A percentile compares a stretch with the other conserved stretches of the same genome.
These are phyloP conservation scores for Lithophane leautieri DNA, from an alignment of 2,888 invertebrate genomes.

Conservation along the genomic window DNA sequence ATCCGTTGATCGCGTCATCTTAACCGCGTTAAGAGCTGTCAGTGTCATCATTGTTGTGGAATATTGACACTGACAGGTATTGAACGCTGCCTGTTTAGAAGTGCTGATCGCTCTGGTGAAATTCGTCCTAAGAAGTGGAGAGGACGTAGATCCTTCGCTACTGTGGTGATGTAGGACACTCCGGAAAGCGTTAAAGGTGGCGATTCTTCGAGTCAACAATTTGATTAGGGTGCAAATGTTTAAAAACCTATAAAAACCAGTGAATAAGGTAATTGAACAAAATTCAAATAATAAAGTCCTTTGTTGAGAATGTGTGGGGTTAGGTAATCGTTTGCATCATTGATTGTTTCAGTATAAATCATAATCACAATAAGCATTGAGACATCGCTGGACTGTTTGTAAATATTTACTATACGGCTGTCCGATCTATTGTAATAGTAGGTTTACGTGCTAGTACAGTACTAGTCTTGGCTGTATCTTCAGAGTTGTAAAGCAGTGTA, in stretches of 20 bases:
- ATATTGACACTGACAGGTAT: too few species aligned
- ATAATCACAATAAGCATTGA: constrained; percentile 75
- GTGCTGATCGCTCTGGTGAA: too few species aligned
- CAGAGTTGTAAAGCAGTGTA: not conserved
- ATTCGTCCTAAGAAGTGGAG: not conserved
- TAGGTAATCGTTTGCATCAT: constrained; percentile 82
- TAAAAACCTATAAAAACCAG: constrained; percentile 28
- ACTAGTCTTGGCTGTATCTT: constrained; percentile 7
- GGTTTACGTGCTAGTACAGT: constrained; percentile 25
- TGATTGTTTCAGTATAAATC: constrained; percentile 78
- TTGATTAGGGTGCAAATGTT: constrained; percentile 3
- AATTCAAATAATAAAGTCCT: constrained; percentile 57
- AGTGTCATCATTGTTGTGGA: too few species aligned
- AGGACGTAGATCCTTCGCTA: not conserved
- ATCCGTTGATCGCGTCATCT: too few species aligned
- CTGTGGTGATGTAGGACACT: too few species aligned
- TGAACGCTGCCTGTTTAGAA: too few species aligned
- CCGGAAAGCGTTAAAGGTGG: not conserved
- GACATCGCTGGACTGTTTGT: constrained; percentile 74
- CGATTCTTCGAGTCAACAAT: not conserved
- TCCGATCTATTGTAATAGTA: constrained; percentile 64
- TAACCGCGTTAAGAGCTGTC: too few species aligned
- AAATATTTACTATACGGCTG: constrained; percentile 72
- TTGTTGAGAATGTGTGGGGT: constrained; percentile 66
- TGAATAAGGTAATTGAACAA: constrained; percentile 53